These are phyloP conservation scores for Thunnus thynnus DNA, from an alignment of 2,113 vertebrate species.

Conservation along the genomic window DNA sequence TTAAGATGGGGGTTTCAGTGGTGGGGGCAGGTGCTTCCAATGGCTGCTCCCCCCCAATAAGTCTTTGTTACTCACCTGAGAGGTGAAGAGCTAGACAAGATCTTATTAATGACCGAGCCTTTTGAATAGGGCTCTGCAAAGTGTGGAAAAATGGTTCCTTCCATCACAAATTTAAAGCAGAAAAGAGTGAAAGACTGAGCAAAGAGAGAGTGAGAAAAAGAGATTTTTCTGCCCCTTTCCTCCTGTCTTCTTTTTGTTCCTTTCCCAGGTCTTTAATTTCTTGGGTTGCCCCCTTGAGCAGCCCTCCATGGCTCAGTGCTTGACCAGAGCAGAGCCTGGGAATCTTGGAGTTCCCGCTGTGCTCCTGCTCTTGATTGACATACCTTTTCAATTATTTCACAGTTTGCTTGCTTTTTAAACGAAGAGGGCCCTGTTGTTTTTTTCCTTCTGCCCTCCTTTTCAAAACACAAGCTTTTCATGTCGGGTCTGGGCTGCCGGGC, in stretches of 20 bases:
- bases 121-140: constrained; percentile 71
- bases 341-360: constrained; percentile 83
- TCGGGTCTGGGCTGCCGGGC: constrained; percentile 81
- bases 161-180: constrained; percentile 79
- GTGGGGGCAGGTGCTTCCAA: constrained; percentile 72
- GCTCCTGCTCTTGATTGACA: constrained; percentile 87
- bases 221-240: constrained; percentile 74
- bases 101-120: constrained; percentile 82
- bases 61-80: constrained; percentile 86
- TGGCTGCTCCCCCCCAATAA: constrained; percentile 64
- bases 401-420: constrained; percentile 88
- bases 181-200: constrained; percentile 74
- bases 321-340: constrained; percentile 84
- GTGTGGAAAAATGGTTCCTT: constrained; percentile 76
- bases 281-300: constrained; percentile 81
- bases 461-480: constrained; percentile 89
- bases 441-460: constrained; percentile 84
- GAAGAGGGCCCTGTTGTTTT: constrained; percentile 86
- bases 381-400: constrained; percentile 92
- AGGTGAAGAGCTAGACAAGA: constrained; percentile 82
- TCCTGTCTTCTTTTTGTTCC: constrained; percentile 73
- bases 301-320: constrained; percentile 83
- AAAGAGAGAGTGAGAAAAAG: constrained; percentile 68
- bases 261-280: constrained; percentile 83
- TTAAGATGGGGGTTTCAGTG: constrained; percentile 60